Evolutionary conservation across 1,140 invertebrate species (phyloP), one percentile per base, ranked within the genome.

Genomic region (Dreissena polymorpha): DNA sequence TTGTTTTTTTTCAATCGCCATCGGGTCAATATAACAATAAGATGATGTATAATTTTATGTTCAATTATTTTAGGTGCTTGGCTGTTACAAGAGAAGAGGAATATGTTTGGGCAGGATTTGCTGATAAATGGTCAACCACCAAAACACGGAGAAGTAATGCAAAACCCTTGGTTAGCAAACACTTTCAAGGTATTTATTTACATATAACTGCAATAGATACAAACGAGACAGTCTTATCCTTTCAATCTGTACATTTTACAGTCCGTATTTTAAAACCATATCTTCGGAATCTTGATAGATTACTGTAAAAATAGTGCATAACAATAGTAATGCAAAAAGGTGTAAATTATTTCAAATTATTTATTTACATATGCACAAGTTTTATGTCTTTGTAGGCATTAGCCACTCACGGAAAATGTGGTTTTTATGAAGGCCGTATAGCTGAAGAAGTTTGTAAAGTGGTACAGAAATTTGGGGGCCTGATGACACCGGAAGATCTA

Each of bases 401-500:
- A 3, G 91, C 85, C 1, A 69, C 74, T 0, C 51, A 89, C 10
- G 93, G 93, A 5, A 91, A 92, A 78, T 71, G 85, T 60, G 92
- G 87, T 0, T 93, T 93, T 86, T 94, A 94, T 78, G 68, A 89
- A 51, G 93, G 93, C 10, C 78, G 90, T 53, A 89, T 92, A 18
- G 93, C 92, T 3, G 51, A 91, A 69, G 89, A 90, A 14, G 90
- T 94, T 67, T 88, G 90, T 18, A 85, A 90, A 29, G 91, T 88
- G 10, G 89, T 94, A 6, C 72, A 89, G 68, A 69, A 88, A 53
- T 75, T 86, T 83, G 93, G 92, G 18, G 93, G 93, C 25, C 79
- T 90, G 39, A 87, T 93, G 86, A 88, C 86, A 14, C 1, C 86
- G n/a, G 90, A 92, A 12, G 93, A 94, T 86, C 81, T 94, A 64